Percentiles rank a stretch among this genome's conserved stretches.
Evolutionary conservation across 2,797 vertebrate genomes (phyloP).

Genomic region (Clarias fuscus): DNA sequence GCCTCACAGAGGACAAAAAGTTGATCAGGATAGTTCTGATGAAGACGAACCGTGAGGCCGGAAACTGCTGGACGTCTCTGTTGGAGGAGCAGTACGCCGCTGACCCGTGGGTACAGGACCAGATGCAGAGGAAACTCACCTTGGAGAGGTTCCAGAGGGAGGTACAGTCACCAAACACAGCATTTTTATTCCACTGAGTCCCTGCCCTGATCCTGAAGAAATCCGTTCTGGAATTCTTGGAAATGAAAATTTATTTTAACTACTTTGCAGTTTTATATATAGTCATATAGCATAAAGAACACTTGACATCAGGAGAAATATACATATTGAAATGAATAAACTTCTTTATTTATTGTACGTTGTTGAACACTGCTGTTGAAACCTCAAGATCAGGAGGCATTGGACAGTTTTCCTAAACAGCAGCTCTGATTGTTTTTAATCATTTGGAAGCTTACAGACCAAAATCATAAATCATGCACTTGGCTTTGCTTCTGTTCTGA

Average conservation of each 20-base stretch:
- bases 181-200: background rate
- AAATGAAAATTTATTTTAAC: background rate
- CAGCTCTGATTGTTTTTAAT: background rate
- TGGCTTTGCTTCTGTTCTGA: too few species aligned
- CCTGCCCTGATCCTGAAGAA: background rate
- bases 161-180: conserved; percentile 63
- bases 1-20: conserved; percentile 86
- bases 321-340: background rate
- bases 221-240: background rate
- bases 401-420: too few species aligned
- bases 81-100: conserved; percentile 90
- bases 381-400: too few species aligned
- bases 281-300: background rate
- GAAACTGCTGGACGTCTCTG: conserved; percentile 96
- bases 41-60: conserved; percentile 92
- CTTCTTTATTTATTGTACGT: background rate
- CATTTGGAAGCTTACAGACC: too few species aligned
- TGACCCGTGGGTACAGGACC: conserved; percentile 93
- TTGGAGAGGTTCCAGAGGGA: conserved; percentile 95
- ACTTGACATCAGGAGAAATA: background rate
- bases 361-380: too few species aligned
- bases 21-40: conserved; percentile 89
- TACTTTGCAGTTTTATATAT: background rate
- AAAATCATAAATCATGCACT: too few species aligned
- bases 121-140: conserved; percentile 98